Evolutionary conservation across 1,140 invertebrate genomes (phyloP).

Genomic region (Conus ventricosus): DNA sequence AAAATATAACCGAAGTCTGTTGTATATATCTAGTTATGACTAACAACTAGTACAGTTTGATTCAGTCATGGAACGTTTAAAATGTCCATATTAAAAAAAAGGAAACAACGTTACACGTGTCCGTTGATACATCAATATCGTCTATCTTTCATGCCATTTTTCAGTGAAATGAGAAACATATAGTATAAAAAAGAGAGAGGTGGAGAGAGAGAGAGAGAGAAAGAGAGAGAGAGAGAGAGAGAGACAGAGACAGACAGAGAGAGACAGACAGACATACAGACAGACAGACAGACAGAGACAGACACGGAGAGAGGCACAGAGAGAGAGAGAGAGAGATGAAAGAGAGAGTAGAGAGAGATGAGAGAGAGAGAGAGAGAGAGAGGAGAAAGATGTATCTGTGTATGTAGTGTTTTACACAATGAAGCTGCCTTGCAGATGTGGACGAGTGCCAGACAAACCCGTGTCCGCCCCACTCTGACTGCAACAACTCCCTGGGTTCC

Average conservation of each 20-base stretch:
- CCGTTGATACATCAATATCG: too few relatives aligned
- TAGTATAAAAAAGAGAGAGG: too few relatives aligned
- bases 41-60: too few relatives aligned
- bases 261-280: not conserved
- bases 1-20: too few relatives aligned
- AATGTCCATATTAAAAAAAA: too few relatives aligned
- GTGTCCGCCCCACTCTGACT: slow-evolving; percentile 47
- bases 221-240: not conserved
- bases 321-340: not conserved
- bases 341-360: not conserved
- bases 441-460: slow-evolving; percentile 50
- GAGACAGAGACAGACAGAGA: not conserved
- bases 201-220: too few relatives aligned
- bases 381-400: not conserved
- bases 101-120: too few relatives aligned
- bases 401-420: too few relatives aligned
- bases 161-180: too few relatives aligned
- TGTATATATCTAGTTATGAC: too few relatives aligned
- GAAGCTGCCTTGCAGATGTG: slow-evolving; percentile 42
- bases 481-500: slow-evolving; percentile 46
- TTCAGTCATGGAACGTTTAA: too few relatives aligned
- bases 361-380: not conserved
- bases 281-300: not conserved
- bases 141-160: too few relatives aligned
- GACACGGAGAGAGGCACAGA: not conserved